Evolutionary conservation across 2,888 invertebrate species (phyloP), one percentile per base, ranked within the genome.

Genomic region (Pristionchus mayeri): DNA sequence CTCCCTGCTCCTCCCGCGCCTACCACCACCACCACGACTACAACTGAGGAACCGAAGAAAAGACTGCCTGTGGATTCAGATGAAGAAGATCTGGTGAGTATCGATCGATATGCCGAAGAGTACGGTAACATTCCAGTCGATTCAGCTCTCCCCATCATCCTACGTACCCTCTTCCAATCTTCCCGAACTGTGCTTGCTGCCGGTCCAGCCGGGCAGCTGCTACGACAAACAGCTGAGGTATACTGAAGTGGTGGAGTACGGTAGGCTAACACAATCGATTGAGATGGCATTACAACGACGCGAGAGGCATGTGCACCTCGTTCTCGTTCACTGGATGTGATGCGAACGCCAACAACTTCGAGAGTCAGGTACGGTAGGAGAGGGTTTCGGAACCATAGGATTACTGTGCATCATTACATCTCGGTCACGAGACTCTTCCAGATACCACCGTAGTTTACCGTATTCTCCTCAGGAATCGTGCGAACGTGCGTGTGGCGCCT

Each of bases 241-340:
- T 67, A 63, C 44, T 16, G 54, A 27, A 24, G 44, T 24, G n/a
- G 34, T 1, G 3, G 48, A 18, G 44, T 40, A 27, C 63, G 27
- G 48, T 60, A 71, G 24, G 37, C 3, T 11, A 48, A 24, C n/a
- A n/a, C n/a, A 30, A 57, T 76, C 13, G 71, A 71, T 50, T 37
- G 24, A 88, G 89, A 80, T 89, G 86, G 85, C 85, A 86, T 93
- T 97, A 96, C 93, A 95, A 96, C 89, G 93, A 94, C 0, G 93
- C 94, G 2, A 93, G 94, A 0, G 95, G 95, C 90, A 93, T 94
- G 52, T 97, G 97, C 93, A 94, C 95, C 89, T 94, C 95, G 89
- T 97, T 97, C 93, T 95, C 95, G 37, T 98, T 96, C 93, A 96
- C 96, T 75, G 98, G 98, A 30, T 98, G 98, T 92, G 95, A 95